Evolutionary conservation across 2,113 vertebrate genomes (phyloP).

Genomic region (Rhadina sibilatrix): DNA sequence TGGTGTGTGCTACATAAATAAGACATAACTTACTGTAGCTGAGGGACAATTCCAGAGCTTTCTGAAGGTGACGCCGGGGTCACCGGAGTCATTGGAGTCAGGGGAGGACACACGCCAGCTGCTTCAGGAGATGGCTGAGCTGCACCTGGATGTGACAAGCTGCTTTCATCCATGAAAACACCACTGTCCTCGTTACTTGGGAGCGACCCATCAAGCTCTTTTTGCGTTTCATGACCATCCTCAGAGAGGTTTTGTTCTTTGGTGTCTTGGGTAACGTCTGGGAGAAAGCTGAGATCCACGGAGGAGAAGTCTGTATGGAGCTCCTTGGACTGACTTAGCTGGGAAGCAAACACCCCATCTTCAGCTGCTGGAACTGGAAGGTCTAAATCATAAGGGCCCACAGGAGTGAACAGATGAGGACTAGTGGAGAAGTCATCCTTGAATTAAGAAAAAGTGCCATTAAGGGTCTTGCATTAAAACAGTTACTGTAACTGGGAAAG

Average conservation of each 20-base stretch:
- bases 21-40: slow-evolving; percentile 83
- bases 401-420: slow-evolving; percentile 52
- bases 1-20: too few relatives aligned
- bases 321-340: slow-evolving; percentile 59
- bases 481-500: neutral
- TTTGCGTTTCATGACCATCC: neutral
- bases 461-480: neutral
- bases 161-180: neutral
- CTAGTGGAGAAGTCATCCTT: slow-evolving; percentile 60
- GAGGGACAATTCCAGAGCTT: slow-evolving; percentile 89
- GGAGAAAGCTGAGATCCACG: slow-evolving; percentile 91
- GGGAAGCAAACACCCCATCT: slow-evolving; percentile 21
- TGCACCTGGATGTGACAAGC: neutral
- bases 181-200: slow-evolving; percentile 25
- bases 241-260: slow-evolving; percentile 17
- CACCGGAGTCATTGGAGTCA: slow-evolving; percentile 87
- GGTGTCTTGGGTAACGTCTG: slow-evolving; percentile 78
- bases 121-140: slow-evolving; percentile 8
- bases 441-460: neutral
- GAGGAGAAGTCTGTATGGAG: slow-evolving; percentile 69
- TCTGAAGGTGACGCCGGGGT: slow-evolving; percentile 84
- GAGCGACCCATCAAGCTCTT: neutral
- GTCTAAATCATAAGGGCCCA: slow-evolving; percentile 67
- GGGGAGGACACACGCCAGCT: slow-evolving; percentile 51
- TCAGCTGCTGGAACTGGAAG: slow-evolving; percentile 40